Percentiles rank a stretch among this genome's conserved stretches.
Conservation (phyloP, 2,113 vertebrate genomes). For the Phylloscopus whistleri region DNA sequence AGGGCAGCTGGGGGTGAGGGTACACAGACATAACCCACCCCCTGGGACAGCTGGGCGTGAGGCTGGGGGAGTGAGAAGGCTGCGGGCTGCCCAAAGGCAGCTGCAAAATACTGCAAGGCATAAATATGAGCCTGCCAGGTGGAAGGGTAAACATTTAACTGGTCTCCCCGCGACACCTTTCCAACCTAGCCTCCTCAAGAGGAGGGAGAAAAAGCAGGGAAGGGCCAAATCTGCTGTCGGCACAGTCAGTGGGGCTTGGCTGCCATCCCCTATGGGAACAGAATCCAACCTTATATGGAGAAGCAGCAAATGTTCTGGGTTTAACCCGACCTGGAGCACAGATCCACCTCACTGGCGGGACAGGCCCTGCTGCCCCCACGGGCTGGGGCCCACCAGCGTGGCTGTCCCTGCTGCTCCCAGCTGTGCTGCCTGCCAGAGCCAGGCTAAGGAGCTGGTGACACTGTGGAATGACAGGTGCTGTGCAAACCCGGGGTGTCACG, state of each 20-base stretch:
- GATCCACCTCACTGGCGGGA: neutral
- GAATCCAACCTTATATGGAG: constrained; percentile 43
- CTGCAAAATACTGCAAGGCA: neutral
- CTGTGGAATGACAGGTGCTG: neutral
- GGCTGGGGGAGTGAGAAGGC: neutral
- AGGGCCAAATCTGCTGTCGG: neutral
- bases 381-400: neutral
- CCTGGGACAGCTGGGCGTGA: accelerated
- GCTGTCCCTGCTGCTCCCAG: neutral
- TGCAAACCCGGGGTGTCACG: accelerated
- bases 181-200: neutral
- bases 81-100: neutral
- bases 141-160: constrained; percentile 13
- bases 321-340: neutral
- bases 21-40: no score
- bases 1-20: neutral
- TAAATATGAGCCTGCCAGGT: neutral
- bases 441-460: constrained; percentile 37
- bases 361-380: accelerated
- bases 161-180: neutral
- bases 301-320: neutral
- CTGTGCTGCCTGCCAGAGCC: neutral
- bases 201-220: neutral
- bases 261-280: neutral
- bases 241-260: neutral